Percentiles rank a stretch among this genome's conserved stretches.
Conservation (phyloP, 2,113 vertebrate species). For the Gadus macrocephalus region DNA sequence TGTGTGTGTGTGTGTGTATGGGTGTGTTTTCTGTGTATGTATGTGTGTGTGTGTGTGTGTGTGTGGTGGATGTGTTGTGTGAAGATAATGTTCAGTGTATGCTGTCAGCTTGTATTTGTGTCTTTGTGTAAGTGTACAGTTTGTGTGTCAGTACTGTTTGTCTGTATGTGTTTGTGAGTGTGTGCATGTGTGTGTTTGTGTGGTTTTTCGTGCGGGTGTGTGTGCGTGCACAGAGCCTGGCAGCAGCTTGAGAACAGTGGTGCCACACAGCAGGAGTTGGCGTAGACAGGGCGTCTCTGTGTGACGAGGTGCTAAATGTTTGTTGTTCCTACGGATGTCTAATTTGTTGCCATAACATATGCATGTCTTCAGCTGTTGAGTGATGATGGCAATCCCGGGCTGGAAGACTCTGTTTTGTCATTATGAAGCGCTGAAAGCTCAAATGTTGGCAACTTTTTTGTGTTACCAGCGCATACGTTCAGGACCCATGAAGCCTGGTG, state of each 20-base stretch:
- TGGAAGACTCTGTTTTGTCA: constrained; percentile 37
- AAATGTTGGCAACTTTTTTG: constrained; percentile 15
- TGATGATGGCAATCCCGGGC: constrained; percentile 39
- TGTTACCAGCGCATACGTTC: constrained; percentile 26
- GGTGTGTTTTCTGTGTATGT: too few species aligned
- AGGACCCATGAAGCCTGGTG: constrained; percentile 31
- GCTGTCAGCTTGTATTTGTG: not conserved
- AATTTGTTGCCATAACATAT: constrained; percentile 62
- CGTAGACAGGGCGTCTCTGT: constrained; percentile 56
- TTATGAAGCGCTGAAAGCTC: constrained; percentile 36
- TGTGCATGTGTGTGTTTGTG: not conserved
- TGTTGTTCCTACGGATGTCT: constrained; percentile 61
- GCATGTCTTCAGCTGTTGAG: constrained; percentile 53
- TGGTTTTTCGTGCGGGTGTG: constrained; percentile 10
- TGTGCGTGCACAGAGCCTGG: constrained; percentile 29
- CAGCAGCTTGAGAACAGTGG: constrained; percentile 59
- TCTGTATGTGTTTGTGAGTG: not conserved
- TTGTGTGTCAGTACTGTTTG: constrained; percentile 5
- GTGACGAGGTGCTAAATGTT: constrained; percentile 66
- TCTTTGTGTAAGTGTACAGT: not conserved
- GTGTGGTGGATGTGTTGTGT: not conserved
- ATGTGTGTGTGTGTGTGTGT: too few species aligned
- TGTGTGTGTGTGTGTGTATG: too few species aligned
- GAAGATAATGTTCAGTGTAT: too few species aligned
- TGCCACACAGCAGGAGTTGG: constrained; percentile 50